These are phyloP conservation scores for Grammomys surdaster DNA, from an alignment of 2,113 vertebrate species.

Conservation along the genomic window DNA sequence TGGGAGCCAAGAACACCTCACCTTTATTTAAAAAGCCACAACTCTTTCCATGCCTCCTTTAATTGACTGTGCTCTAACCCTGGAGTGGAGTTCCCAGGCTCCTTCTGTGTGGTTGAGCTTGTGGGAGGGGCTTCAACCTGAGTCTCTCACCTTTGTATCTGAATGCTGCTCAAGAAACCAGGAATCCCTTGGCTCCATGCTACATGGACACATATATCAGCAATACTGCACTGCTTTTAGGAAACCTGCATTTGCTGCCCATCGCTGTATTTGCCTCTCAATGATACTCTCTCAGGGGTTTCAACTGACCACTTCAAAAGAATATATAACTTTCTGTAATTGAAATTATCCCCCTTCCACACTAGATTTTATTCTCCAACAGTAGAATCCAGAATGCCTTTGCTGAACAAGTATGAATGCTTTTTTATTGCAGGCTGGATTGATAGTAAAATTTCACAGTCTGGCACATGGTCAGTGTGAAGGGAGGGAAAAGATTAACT, in stretches of 20 bases:
- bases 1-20: accelerated
- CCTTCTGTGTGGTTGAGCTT: not conserved
- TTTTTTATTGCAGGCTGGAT: not conserved
- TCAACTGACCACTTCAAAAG: too few species aligned
- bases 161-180: not conserved
- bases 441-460: not conserved
- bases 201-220: not conserved
- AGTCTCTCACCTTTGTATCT: not conserved
- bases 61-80: not conserved
- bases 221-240: too few species aligned
- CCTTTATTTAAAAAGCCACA: not conserved
- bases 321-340: not conserved
- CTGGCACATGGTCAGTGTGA: too few species aligned
- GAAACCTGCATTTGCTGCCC: accelerated
- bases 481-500: too few species aligned
- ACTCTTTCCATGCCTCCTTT: not conserved
- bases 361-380: not conserved
- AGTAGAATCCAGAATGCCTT: accelerated
- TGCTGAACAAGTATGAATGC: not conserved
- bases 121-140: not conserved
- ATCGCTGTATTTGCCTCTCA: accelerated
- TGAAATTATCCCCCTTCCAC: not conserved
- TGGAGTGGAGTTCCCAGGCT: not conserved
- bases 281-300: not conserved
- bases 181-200: not conserved